Percentiles rank a stretch among this genome's conserved stretches.
phyloP scores from a whole-genome alignment of 2,113 vertebrate species.

The Silurus asotus region DNA sequence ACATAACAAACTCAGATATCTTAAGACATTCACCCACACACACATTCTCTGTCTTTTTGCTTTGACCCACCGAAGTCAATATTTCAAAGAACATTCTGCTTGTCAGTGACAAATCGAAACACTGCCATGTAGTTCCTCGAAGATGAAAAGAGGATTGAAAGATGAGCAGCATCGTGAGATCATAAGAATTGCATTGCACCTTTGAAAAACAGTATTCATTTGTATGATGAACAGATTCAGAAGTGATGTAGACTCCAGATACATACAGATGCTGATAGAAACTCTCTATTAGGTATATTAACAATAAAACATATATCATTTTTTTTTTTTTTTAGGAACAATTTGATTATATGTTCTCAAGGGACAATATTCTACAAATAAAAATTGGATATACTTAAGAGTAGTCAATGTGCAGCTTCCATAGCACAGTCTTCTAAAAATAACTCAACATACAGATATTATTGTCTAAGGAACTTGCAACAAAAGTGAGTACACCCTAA shows the following conservation, averaged over 20 bases:
- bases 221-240: background rate
- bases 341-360: too few relatives aligned
- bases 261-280: background rate
- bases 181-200: background rate
- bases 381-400: too few relatives aligned
- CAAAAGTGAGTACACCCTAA: too few relatives aligned
- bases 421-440: too few relatives aligned
- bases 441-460: too few relatives aligned
- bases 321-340: too few relatives aligned
- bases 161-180: background rate
- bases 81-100: constrained; percentile 1
- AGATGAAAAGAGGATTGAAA: background rate
- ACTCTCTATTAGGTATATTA: background rate
- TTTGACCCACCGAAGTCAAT: background rate
- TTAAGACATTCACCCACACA: background rate
- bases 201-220: background rate
- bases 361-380: too few relatives aligned
- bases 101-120: constrained; percentile 2
- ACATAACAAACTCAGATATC: background rate
- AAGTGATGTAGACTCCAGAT: background rate
- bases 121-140: background rate
- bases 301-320: too few relatives aligned
- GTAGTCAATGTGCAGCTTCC: too few relatives aligned
- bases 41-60: background rate
- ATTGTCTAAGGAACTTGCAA: too few relatives aligned